Conservation (phyloP, 2,113 vertebrate genomes). For the Equus quagga region DNA sequence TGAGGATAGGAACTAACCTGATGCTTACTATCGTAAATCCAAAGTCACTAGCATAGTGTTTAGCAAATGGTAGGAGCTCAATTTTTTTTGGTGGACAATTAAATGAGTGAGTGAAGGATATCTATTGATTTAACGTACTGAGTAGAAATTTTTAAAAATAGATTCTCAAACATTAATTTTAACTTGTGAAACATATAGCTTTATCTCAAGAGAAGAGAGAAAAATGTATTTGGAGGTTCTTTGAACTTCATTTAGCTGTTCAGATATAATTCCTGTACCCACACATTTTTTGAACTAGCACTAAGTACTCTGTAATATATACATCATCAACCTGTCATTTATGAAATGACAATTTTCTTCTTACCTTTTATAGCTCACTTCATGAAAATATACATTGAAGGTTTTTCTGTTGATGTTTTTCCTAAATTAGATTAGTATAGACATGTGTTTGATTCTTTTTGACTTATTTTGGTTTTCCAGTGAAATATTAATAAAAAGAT, state of each 20-base stretch:
- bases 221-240: background rate
- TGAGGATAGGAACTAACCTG: slow-evolving; percentile 31
- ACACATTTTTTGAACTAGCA: background rate
- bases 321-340: background rate
- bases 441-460: slow-evolving; percentile 48
- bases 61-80: background rate
- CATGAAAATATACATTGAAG: background rate
- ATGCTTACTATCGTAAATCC: background rate
- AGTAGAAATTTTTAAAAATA: slow-evolving; percentile 11
- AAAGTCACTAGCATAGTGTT: background rate
- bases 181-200: background rate
- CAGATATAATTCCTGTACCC: background rate
- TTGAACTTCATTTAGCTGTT: slow-evolving; percentile 21
- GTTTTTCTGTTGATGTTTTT: background rate
- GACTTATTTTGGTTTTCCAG: slow-evolving; percentile 4
- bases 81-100: slow-evolving; percentile 6
- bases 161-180: background rate
- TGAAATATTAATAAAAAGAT: slow-evolving; percentile 57
- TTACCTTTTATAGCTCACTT: background rate
- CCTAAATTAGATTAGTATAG: background rate
- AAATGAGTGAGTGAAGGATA: slow-evolving; percentile 21
- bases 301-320: background rate
- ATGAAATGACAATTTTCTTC: slow-evolving; percentile 45
- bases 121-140: background rate
- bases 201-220: slow-evolving; percentile 42